A percentile compares a stretch with the other conserved stretches of the same genome.
These are phyloP conservation scores for Temnothorax nylanderi DNA, from an alignment of 1,140 invertebrate species.

Conservation along the genomic window DNA sequence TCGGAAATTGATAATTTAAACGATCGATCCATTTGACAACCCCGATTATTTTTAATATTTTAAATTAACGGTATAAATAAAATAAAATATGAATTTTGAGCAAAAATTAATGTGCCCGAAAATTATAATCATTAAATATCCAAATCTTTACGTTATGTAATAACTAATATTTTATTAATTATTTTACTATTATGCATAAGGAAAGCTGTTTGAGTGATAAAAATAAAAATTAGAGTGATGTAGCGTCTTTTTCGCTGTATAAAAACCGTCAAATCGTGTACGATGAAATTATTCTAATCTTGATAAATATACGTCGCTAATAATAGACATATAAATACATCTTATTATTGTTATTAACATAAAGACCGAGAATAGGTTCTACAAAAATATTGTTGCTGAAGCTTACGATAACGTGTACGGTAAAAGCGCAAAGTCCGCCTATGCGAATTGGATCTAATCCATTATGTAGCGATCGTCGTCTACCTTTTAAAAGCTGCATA, in stretches of 20 bases:
- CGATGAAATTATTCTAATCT: neutral
- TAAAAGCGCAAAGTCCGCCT: neutral
- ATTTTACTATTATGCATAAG: neutral
- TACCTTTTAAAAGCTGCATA: constrained; percentile 62
- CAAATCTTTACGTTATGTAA: neutral
- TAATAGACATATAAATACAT: neutral
- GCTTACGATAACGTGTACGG: neutral
- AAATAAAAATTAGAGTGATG: neutral
- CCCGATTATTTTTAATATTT: neutral
- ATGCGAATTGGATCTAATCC: constrained; percentile 66
- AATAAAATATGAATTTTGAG: neutral
- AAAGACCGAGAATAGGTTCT: neutral
- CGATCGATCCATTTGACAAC: neutral
- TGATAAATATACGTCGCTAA: neutral
- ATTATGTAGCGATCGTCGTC: constrained; percentile 76
- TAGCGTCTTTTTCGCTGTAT: neutral
- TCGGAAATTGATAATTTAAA: neutral
- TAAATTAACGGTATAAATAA: neutral
- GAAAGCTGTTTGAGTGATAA: neutral
- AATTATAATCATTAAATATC: neutral
- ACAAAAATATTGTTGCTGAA: neutral
- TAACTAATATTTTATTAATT: neutral
- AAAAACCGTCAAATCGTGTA: neutral
- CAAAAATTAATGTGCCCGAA: neutral
- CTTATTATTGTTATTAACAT: neutral